Percentiles rank a stretch among this genome's conserved stretches.
phyloP scores from a whole-genome alignment of 2,113 vertebrate genomes.

The Oriolus oriolus region DNA sequence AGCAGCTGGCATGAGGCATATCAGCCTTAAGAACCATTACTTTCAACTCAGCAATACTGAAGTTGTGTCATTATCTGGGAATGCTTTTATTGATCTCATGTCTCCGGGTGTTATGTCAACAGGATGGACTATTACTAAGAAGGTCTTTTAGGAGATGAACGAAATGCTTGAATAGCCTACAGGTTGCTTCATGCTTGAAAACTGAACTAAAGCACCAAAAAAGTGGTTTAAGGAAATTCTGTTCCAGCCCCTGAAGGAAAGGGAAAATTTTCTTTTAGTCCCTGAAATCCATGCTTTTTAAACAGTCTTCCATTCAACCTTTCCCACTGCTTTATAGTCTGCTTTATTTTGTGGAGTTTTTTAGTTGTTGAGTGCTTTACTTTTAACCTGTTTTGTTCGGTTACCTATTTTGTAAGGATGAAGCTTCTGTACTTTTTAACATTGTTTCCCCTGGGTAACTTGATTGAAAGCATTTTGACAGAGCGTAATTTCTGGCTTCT shows the following conservation, averaged over 20 bases:
- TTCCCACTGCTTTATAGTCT: neutral
- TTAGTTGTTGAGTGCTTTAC: neutral
- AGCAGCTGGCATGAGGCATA: neutral
- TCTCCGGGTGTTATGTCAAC: neutral
- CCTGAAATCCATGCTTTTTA: neutral
- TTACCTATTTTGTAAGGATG: neutral
- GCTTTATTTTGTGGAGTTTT: neutral
- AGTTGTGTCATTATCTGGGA: neutral
- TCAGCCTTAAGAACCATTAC: neutral
- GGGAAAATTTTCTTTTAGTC: neutral
- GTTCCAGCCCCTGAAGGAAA: neutral
- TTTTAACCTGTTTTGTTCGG: neutral
- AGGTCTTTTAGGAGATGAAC: neutral
- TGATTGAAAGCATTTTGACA: neutral
- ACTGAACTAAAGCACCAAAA: neutral
- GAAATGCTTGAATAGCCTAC: neutral
- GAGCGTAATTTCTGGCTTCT: neutral
- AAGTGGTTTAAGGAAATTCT: neutral
- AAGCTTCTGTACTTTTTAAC: neutral
- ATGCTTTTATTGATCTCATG: conserved; percentile 1
- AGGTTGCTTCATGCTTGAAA: neutral
- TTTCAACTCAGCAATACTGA: neutral
- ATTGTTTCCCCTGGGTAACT: neutral
- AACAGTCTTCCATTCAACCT: neutral
- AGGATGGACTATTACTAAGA: neutral